Evolutionary conservation across 2,888 invertebrate species (phyloP), one percentile per base, ranked within the genome.

Genomic region (Drosophila maculinotata): DNA sequence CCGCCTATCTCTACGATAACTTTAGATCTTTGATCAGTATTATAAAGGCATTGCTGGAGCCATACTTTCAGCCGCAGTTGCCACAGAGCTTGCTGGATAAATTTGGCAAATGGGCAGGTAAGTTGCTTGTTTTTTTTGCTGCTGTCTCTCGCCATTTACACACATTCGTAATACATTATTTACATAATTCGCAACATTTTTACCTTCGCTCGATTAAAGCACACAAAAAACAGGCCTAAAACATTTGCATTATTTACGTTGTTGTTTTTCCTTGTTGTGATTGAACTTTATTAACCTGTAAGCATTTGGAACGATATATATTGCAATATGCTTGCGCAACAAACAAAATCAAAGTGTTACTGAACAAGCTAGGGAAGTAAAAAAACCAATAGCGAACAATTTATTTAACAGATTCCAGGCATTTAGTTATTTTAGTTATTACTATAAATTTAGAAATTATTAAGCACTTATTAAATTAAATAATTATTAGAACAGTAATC

Each of bases 71-170:
- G 71, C 94, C 94, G 0, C 89, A 93, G 52, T 93, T 94, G 86
- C 94, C 94, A 71, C 92, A 93, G 76, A 92, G 93, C 10, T 90
- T 95, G 54, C 88, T 92, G 31, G 94, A 94, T 87, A 94, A 94
- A 89, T 97, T 94, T 90, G 97, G 97, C 82, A 92, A 94, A 66
- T 97, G 97, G 97, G 97, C 97, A 89, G 95, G 97, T 97, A 90
- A 94, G 94, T 92, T n/a, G n/a, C n/a, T 8, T 3, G 3, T 1
- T 3, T 26, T 15, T 39, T 20, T 30, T 10, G 9, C 9, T 6
- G 8, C 3, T 15, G 10, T 6, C n/a, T 14, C 3, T 35, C 8
- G 10, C 1, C n/a, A 3, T 6, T 17, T 4, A 7, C 9, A 9
- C 36, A 9, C 7, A 14, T 14, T 36, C 12, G 15, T 9, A 38